Conservation (phyloP, 2,888 invertebrate species). For the Aproaerema taeniolella region DNA sequence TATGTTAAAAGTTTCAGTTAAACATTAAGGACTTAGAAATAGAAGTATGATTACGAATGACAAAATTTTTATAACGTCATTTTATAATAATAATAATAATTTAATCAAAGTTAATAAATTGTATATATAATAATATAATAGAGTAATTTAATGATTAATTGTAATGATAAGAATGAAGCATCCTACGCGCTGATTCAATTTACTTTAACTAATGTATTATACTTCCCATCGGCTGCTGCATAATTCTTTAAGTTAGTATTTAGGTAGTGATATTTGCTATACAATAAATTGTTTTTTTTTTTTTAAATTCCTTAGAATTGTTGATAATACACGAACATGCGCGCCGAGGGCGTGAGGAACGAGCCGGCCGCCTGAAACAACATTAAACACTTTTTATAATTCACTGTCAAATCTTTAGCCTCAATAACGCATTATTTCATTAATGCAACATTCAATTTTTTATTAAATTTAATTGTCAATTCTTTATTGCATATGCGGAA, state of each 20-base stretch:
- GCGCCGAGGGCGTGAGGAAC: constrained; percentile 45
- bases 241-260: constrained; percentile 59
- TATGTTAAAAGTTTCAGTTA: constrained; percentile 76
- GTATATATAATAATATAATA: constrained; percentile 78
- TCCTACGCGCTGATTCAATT: constrained; percentile 79
- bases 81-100: constrained; percentile 75
- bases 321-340: constrained; percentile 57
- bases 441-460: no score
- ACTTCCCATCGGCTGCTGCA: constrained; percentile 73
- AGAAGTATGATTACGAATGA: constrained; percentile 78
- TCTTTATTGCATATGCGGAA: no score
- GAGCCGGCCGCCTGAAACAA: constrained; percentile 41
- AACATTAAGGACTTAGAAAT: constrained; percentile 74
- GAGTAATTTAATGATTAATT: constrained; percentile 78
- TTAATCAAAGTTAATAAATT: constrained; percentile 78
- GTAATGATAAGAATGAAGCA: constrained; percentile 79
- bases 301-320: constrained; percentile 70
- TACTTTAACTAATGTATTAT: constrained; percentile 82
- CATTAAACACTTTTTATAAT: no score
- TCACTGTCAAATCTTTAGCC: no score
- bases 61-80: constrained; percentile 77
- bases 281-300: constrained; percentile 62
- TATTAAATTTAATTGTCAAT: no score
- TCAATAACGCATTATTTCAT: no score
- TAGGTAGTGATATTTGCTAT: constrained; percentile 72